These are phyloP conservation scores for Camponotus floridanus DNA, from an alignment of 1,140 invertebrate genomes.

Conservation along the genomic window DNA sequence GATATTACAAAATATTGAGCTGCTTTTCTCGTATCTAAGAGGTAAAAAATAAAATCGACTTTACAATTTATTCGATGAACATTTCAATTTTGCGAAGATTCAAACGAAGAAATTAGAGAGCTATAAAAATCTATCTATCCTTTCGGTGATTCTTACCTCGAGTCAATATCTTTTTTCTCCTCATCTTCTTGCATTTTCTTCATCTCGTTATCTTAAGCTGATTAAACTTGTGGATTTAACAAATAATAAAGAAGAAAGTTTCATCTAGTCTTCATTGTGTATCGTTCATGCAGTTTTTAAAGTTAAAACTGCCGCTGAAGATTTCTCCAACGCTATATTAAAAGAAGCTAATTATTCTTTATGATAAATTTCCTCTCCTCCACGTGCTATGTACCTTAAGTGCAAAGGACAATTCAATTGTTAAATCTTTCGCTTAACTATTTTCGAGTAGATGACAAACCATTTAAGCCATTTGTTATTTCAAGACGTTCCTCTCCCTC, in stretches of 20 bases:
- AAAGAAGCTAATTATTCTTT: background rate
- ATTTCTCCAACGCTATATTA: background rate
- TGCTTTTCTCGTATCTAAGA: background rate
- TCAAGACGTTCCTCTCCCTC: background rate
- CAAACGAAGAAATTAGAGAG: constrained; percentile 21
- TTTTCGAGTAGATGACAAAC: constrained; percentile 29
- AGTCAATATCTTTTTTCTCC: constrained; percentile 19
- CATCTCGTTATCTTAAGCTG: constrained; percentile 8
- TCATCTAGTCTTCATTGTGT: background rate
- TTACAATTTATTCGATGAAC: background rate
- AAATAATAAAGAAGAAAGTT: constrained; percentile 17
- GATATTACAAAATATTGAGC: background rate
- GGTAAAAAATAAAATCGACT: constrained; percentile 3
- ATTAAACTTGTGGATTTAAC: constrained; percentile 40
- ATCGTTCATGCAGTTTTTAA: constrained; percentile 4
- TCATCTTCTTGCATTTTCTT: constrained; percentile 8
- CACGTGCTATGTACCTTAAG: background rate
- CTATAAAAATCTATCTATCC: constrained; percentile 25
- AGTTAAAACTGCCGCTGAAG: background rate
- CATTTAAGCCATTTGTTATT: constrained; percentile 41
- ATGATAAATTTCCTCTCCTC: background rate
- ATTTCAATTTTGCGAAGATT: constrained; percentile 2
- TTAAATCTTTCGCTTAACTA: background rate
- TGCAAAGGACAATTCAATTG: background rate
- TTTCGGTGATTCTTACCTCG: background rate